Base-by-base conservation (phyloP, 2,797 vertebrate genomes). In the Cryptoprocta ferox region DNA sequence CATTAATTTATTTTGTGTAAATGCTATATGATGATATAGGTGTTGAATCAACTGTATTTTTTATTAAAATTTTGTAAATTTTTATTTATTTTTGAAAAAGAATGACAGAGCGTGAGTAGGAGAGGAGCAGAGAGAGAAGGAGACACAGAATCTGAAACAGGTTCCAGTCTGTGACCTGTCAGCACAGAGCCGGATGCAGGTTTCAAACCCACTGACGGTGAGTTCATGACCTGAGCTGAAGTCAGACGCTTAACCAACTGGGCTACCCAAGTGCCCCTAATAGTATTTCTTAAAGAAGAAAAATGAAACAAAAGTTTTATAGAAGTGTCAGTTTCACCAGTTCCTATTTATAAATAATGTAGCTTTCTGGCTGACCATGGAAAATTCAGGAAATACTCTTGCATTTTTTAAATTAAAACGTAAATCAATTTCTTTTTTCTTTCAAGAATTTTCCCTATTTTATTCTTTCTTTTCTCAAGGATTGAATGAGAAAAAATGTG, bases 391-490 rank as follows among this genome's bases (percentile, higher is more conserved):
- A 93, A 93, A 84, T 39, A 75, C 1, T 71, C 18, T 65, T 80
- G 26, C 0, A 21, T 90, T 90, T 75, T 92, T 88, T 2, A 91
- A 95, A 95, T 83, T 65, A 84, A 75, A 61, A 70, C 50, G 11
- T 35, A 71, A 73, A 16, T 4, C 11, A 2, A 24, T 8, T 6
- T 39, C 48, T 80, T 83, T 83, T 81, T 92, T 13, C 24, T 84
- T 2, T 42, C 11, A 2, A 10, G 28, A 76, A 15, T 66, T 24
- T 89, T 85, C 15, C 11, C 5, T 80, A 88, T 50, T 84, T 83
- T 45, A 19, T 56, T 61, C 50, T 65, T 79, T 94, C 1, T 12
- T 88, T 81, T 87, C 12, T 84, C 30, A 16, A 87, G 24, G 21
- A 48, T 12, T 83, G 12, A 83, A 6, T 73, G 39, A 39, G 6